phyloP scores from a whole-genome alignment of 1,140 invertebrate genomes.

The Brachionus koreanus region DNA sequence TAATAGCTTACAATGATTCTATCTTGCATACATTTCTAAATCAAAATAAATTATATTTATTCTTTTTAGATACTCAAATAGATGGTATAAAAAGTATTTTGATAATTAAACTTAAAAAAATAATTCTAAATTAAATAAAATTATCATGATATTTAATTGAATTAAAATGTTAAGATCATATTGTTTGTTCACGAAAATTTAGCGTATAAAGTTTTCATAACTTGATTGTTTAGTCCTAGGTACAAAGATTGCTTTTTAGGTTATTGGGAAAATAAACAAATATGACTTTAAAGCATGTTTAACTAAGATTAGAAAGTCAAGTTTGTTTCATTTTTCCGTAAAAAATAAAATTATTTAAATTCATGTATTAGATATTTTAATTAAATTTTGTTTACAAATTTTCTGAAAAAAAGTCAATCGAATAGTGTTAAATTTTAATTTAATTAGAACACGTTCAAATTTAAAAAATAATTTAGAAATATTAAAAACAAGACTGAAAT shows the following conservation, averaged over 20 bases:
- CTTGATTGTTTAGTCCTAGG: background rate
- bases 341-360: background rate
- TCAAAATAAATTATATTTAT: background rate
- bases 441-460: constrained; percentile 18
- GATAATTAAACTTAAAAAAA: too few relatives aligned
- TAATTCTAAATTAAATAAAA: too few relatives aligned
- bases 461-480: too few relatives aligned
- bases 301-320: background rate
- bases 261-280: too few relatives aligned
- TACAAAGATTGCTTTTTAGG: background rate
- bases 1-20: background rate
- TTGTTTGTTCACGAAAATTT: too few relatives aligned
- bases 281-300: background rate
- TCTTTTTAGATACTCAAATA: too few relatives aligned
- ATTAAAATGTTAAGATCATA: too few relatives aligned
- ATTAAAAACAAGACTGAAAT: too few relatives aligned
- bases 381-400: background rate
- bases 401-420: background rate
- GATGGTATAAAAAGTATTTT: too few relatives aligned
- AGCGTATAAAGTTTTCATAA: too few relatives aligned
- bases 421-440: background rate
- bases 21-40: background rate
- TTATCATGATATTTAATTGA: too few relatives aligned
- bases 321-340: background rate
- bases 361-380: background rate